Evolutionary conservation across 2,888 invertebrate genomes (phyloP), one percentile per base, ranked within the genome.

Genomic region (Aproaerema taeniolella): DNA sequence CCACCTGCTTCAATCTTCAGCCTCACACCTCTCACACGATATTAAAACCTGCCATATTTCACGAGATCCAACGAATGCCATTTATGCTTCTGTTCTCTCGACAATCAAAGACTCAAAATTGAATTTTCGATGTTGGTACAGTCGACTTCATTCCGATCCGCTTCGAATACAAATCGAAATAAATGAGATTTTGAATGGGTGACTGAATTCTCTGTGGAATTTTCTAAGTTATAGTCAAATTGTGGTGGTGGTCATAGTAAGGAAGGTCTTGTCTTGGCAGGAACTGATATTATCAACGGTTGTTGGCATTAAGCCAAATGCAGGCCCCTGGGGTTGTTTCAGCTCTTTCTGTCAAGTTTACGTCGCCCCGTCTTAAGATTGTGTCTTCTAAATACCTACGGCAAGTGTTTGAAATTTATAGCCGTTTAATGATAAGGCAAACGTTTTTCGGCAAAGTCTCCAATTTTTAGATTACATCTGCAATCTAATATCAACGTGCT

Each of bases 41-140:
- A 71, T 74, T 73, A 73, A 75, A 80, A 77, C 66, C 67, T 61
- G 59, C 66, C 65, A 68, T 77, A 79, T 75, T 78, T 76, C 63
- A 74, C 66, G 57, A 61, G 62, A 63, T 58, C 57, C 58, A 50
- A 55, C 61, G 61, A 70, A 53, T 67, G 65, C 67, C 70, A 67
- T 67, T 71, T 73, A 62, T 61, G 61, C 62, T 55, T 56, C 57
- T 64, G 58, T 66, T 67, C 65, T 68, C 58, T 56, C 57, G 60
- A 66, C 66, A 71, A 72, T 69, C 67, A 66, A 65, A 60, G 52
- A 64, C 63, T 65, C 63, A 64, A 67, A 70, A 69, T 68, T 65
- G 58, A 66, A 68, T 70, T 63, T 61, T 57, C 55, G 55, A 52
- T 55, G 53, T 59, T 38, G 13, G 26, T 13, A 38, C 15, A 13